These are phyloP conservation scores for Monochamus alternatus DNA, from an alignment of 2,888 invertebrate species.

Conservation along the genomic window DNA sequence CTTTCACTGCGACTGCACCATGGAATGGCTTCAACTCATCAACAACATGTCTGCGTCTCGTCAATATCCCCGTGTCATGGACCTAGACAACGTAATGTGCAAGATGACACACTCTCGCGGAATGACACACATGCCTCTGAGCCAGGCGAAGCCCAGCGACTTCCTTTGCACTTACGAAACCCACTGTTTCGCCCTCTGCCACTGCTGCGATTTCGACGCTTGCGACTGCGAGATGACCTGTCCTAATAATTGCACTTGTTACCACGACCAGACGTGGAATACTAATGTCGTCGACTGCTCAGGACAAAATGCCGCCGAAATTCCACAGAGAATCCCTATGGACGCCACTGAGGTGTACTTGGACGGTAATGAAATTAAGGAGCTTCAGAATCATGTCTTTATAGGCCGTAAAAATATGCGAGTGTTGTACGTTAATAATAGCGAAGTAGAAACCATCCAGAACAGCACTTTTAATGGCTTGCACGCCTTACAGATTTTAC, in stretches of 20 bases:
- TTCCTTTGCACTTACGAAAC: slow-evolving; percentile 94
- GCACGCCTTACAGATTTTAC: slow-evolving; percentile 83
- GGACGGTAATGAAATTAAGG: slow-evolving; percentile 90
- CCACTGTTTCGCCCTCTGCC: slow-evolving; percentile 95
- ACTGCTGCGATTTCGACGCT: slow-evolving; percentile 96
- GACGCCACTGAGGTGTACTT: slow-evolving; percentile 94
- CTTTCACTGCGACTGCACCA: slow-evolving; percentile 94
- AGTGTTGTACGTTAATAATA: slow-evolving; percentile 88
- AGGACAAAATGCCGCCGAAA: slow-evolving; percentile 82
- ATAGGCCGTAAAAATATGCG: slow-evolving; percentile 92
- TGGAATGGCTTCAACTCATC: slow-evolving; percentile 95
- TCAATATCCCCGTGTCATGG: slow-evolving; percentile 91
- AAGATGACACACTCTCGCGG: slow-evolving; percentile 89
- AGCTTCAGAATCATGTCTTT: slow-evolving; percentile 89
- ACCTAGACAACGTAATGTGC: slow-evolving; percentile 91
- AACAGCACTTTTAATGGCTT: slow-evolving; percentile 94
- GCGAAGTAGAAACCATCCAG: slow-evolving; percentile 87
- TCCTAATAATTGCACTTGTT: slow-evolving; percentile 94
- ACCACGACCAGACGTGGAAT: slow-evolving; percentile 94
- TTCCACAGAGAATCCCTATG: slow-evolving; percentile 92
- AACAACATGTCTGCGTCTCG: slow-evolving; percentile 88
- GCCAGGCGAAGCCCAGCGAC: slow-evolving; percentile 85
- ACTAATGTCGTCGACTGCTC: slow-evolving; percentile 95
- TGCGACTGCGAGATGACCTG: slow-evolving; percentile 98
- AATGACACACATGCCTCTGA: slow-evolving; percentile 84